Evolutionary conservation across 2,797 vertebrate species (phyloP).

Genomic region (Tauraco hartlaubi): DNA sequence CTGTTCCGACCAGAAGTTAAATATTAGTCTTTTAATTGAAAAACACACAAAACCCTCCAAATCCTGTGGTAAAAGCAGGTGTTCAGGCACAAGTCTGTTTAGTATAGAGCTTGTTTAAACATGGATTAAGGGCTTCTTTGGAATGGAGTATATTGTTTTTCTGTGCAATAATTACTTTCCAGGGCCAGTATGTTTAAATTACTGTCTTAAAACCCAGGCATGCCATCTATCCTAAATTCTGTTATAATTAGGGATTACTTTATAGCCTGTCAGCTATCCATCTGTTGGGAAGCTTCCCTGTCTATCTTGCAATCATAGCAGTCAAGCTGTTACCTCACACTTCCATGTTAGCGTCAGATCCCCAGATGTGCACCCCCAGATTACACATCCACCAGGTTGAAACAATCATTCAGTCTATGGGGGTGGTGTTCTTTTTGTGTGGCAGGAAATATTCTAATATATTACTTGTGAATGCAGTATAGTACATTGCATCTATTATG

Average conservation of each 20-base stretch:
- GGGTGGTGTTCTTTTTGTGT: background rate
- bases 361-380: background rate
- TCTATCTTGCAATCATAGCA: background rate
- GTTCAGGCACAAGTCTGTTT: constrained; percentile 52
- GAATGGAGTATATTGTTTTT: constrained; percentile 16
- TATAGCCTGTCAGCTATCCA: background rate
- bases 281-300: constrained; percentile 16
- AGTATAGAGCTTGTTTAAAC: constrained; percentile 38
- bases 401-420: background rate
- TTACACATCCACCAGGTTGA: background rate
- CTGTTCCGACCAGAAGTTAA: background rate
- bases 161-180: constrained; percentile 59
- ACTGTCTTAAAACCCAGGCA: constrained; percentile 40
- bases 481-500: background rate
- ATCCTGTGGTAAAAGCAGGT: constrained; percentile 56
- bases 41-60: background rate
- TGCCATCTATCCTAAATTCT: constrained; percentile 20
- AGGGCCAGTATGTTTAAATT: constrained; percentile 46
- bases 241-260: constrained; percentile 53
- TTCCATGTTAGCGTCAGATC: background rate
- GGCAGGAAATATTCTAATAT: background rate
- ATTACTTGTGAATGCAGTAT: background rate
- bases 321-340: background rate
- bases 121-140: constrained; percentile 55
- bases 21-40: constrained; percentile 39